Conservation (phyloP, 1,140 invertebrate species). For the Orchestia grillus region DNA sequence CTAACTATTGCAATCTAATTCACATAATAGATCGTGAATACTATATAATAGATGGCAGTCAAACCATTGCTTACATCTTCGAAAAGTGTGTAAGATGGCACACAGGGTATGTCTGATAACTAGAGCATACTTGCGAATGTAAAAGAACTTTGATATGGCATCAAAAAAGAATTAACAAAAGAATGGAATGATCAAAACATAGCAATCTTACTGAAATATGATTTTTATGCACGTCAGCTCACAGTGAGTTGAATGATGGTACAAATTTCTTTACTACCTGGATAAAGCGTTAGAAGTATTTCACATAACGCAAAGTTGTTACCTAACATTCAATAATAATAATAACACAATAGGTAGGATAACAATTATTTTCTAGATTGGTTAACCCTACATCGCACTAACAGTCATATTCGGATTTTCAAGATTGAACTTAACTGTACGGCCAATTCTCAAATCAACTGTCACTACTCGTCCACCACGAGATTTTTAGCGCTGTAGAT, state of each 20-base stretch:
- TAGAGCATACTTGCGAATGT: no score
- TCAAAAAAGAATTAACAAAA: no score
- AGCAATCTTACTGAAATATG: neutral
- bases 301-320: neutral
- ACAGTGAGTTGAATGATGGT: neutral
- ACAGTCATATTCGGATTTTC: neutral
- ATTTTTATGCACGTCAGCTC: neutral
- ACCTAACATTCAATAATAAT: neutral
- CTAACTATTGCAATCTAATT: no score
- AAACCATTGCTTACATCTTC: no score
- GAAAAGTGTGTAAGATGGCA: no score
- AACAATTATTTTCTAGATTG: neutral
- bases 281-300: neutral
- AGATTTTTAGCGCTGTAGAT: neutral
- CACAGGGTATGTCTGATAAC: no score
- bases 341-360: no score
- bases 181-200: no score
- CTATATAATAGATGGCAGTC: no score
- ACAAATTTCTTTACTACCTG: neutral
- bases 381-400: neutral
- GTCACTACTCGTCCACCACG: neutral
- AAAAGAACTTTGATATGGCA: no score
- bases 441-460: neutral
- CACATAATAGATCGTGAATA: no score
- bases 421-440: neutral